Base-by-base conservation (phyloP, 2,113 vertebrate species). In the Monopterus albus region DNA sequence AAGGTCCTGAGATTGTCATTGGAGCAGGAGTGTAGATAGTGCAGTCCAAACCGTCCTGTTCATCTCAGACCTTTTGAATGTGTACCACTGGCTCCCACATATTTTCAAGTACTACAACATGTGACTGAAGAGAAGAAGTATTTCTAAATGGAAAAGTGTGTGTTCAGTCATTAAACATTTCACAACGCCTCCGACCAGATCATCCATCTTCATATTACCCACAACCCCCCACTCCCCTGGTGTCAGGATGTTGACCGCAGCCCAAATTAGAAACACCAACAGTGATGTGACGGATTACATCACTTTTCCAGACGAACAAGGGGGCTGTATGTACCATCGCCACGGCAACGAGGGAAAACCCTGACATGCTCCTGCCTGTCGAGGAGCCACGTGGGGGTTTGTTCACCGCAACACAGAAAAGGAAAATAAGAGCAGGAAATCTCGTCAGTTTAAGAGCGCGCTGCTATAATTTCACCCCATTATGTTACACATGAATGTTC, bases 241-340 rank as follows among this genome's bases (percentile, higher is more conserved):
- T 59, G 71, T 81, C 71, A 63, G 18, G 13, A 11, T 15, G 28
- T 38, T 5, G 20, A 76, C 75, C 25, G 3, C 78, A 77, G 52
- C 18, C 39, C 58, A 45, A 74, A 52, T 76, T 75, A 72, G 59
- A 82, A 67, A 83, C 45, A 47, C 62, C 82, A 82, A 79, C 70
- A 31, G 45, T 47, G 74, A 82, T 80, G 79, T 78, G 68, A 76
- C 4, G 72, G 63, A 85, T 92, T 67, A 90, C 90, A 63, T 87
- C 81, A 91, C 70, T 90, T 90, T 89, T 90, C 88, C 90, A 87
- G 57, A 52, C 66, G 9, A 7, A 51, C 31, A 46, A 25, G 21
- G 12, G 15, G 49, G 33, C 45, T 29, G 92, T 93, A 91, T 88
- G 89, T 20, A 11, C 89, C 3, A 91, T 94, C 82, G 88, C 93